These are phyloP conservation scores for Acanthurus lineatus DNA, from an alignment of 2,797 vertebrate genomes.

Conservation along the genomic window DNA sequence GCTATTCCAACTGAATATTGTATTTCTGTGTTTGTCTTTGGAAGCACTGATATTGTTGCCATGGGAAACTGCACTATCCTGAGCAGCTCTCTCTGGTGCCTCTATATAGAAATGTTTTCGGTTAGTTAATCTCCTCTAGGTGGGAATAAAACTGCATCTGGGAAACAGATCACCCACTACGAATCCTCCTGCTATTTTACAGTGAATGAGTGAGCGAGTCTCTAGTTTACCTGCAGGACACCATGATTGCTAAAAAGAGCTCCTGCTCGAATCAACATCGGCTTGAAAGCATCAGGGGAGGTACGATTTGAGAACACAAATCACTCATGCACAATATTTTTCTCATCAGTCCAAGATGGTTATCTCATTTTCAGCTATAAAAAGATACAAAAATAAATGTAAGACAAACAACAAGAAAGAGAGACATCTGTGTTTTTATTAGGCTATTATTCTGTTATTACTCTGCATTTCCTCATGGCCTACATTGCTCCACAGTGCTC, in stretches of 20 bases:
- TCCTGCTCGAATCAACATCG: conserved; percentile 5
- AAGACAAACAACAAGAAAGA: background rate
- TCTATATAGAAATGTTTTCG: conserved; percentile 71
- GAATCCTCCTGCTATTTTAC: conserved; percentile 66
- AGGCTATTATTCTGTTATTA: conserved; percentile 24
- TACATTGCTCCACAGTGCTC: conserved; percentile 25
- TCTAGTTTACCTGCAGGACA: conserved; percentile 63
- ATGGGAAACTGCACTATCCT: conserved; percentile 80
- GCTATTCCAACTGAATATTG: conserved; percentile 67
- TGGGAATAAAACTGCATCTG: conserved; percentile 75
- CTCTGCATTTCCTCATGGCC: conserved; percentile 7
- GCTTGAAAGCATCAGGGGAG: background rate
- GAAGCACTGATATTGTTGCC: conserved; percentile 80
- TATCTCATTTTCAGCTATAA: background rate
- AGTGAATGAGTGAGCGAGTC: conserved; percentile 41
- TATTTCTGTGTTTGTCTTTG: conserved; percentile 79
- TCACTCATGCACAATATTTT: background rate
- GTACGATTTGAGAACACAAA: background rate
- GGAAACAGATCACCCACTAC: conserved; percentile 72
- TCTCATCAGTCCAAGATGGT: background rate
- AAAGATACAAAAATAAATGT: background rate
- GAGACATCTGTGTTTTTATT: conserved; percentile 13
- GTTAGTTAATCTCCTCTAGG: conserved; percentile 78
- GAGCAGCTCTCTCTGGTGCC: conserved; percentile 70
- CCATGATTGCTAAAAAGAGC: conserved; percentile 16